Conservation (phyloP, 2,888 invertebrate genomes). For the Hecatera dysodea region DNA sequence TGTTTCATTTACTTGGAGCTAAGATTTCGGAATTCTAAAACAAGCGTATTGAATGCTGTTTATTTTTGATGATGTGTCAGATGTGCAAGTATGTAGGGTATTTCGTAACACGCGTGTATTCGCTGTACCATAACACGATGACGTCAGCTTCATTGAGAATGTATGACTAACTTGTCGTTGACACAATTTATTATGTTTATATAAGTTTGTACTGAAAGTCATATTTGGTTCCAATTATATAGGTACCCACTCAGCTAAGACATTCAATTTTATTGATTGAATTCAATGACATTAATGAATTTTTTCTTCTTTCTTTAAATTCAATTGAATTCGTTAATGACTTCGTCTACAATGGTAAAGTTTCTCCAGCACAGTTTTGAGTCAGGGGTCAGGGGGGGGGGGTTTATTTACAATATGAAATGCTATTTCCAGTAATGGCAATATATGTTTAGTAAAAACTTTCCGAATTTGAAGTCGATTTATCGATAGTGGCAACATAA, state of each 20-base stretch:
- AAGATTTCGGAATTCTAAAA: background rate
- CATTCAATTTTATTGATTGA: background rate
- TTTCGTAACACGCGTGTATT: background rate
- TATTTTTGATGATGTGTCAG: background rate
- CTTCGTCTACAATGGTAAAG: background rate
- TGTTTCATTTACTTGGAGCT: background rate
- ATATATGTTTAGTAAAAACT: too few species aligned
- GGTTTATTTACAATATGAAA: too few species aligned
- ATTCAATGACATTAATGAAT: background rate
- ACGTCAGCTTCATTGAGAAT: slow-evolving; percentile 16
- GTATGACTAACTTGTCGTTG: slow-evolving; percentile 1
- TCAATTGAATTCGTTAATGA: too few species aligned
- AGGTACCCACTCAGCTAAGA: background rate
- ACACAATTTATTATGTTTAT: background rate
- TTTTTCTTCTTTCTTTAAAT: too few species aligned
- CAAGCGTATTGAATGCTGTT: background rate
- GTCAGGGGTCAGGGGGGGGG: too few species aligned
- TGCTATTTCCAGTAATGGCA: too few species aligned
- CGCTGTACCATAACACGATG: slow-evolving; percentile 5
- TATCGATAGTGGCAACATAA: too few species aligned
- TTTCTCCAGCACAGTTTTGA: background rate
- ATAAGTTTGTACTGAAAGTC: background rate
- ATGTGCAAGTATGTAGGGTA: background rate
- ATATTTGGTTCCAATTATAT: slow-evolving; percentile 13
- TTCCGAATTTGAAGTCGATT: too few species aligned